Evolutionary conservation across 2,113 vertebrate genomes (phyloP).

Genomic region (Phaethon lepturus): DNA sequence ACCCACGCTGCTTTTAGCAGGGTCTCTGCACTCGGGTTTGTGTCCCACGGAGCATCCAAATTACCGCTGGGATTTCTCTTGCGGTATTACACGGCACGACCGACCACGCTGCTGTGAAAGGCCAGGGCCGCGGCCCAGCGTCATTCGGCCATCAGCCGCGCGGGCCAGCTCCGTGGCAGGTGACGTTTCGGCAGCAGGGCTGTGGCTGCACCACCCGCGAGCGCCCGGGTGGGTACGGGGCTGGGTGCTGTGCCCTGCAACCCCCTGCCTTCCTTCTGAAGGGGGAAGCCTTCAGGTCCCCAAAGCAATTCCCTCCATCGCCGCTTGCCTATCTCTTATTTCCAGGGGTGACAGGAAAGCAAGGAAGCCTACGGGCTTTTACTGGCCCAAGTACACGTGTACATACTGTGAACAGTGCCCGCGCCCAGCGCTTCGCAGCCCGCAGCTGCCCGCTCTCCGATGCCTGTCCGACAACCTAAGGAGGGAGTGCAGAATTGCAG

Average conservation of each 20-base stretch:
- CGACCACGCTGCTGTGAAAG: rapidly evolving
- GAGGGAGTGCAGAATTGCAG: background rate
- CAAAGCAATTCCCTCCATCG: background rate
- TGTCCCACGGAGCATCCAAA: background rate
- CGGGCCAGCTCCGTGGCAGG: background rate
- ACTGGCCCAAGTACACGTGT: background rate
- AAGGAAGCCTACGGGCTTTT: background rate
- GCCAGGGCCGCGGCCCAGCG: background rate
- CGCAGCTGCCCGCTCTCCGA: rapidly evolving
- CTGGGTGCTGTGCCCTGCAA: too few relatives aligned
- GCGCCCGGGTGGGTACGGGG: rapidly evolving
- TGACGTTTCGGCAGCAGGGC: background rate
- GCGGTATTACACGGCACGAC: too few relatives aligned
- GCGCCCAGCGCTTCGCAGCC: background rate
- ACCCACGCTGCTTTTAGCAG: background rate
- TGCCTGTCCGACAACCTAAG: background rate
- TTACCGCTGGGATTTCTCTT: background rate
- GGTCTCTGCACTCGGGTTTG: background rate
- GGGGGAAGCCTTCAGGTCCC: background rate
- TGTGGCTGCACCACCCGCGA: background rate
- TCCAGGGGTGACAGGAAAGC: background rate
- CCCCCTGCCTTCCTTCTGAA: background rate
- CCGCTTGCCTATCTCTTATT: background rate
- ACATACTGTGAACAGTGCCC: background rate
- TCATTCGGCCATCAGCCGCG: rapidly evolving